These are phyloP conservation scores for Eledona agricola DNA, from an alignment of 2,888 invertebrate species.

Conservation along the genomic window DNA sequence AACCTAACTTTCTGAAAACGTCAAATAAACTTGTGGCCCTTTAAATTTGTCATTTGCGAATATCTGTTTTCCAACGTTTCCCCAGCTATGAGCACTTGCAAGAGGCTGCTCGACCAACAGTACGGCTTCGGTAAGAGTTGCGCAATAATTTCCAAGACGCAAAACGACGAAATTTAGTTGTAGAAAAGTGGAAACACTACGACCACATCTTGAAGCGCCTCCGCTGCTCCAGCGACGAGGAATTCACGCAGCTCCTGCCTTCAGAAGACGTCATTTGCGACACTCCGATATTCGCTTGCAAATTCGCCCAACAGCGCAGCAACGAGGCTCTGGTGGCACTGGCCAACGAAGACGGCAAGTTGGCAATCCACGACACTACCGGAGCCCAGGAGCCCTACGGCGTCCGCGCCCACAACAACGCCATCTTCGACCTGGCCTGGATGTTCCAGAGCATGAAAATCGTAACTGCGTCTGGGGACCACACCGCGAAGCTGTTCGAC, in stretches of 20 bases:
- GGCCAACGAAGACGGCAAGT: slow-evolving; percentile 86
- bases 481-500: slow-evolving; percentile 83
- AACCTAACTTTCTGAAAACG: slow-evolving; percentile 31
- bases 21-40: slow-evolving; percentile 8
- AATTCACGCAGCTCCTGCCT: slow-evolving; percentile 70
- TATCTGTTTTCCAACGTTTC: neutral
- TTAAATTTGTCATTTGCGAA: slow-evolving; percentile 10
- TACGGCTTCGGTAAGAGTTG: slow-evolving; percentile 46
- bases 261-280: slow-evolving; percentile 67
- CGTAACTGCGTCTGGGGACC: slow-evolving; percentile 87
- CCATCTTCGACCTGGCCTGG: slow-evolving; percentile 91
- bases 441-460: slow-evolving; percentile 78
- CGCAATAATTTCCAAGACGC: slow-evolving; percentile 27
- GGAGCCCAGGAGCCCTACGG: slow-evolving; percentile 52
- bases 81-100: slow-evolving; percentile 7
- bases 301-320: slow-evolving; percentile 70
- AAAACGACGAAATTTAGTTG: slow-evolving; percentile 40
- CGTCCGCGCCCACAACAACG: slow-evolving; percentile 81
- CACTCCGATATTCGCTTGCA: slow-evolving; percentile 82
- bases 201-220: slow-evolving; percentile 72
- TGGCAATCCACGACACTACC: slow-evolving; percentile 68
- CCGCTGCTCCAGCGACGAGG: slow-evolving; percentile 70
- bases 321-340: slow-evolving; percentile 77
- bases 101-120: slow-evolving; percentile 43
- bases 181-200: slow-evolving; percentile 69